Percentiles rank a stretch among this genome's conserved stretches.
phyloP scores from a whole-genome alignment of 2,888 invertebrate genomes.

The Andricus curvator region DNA sequence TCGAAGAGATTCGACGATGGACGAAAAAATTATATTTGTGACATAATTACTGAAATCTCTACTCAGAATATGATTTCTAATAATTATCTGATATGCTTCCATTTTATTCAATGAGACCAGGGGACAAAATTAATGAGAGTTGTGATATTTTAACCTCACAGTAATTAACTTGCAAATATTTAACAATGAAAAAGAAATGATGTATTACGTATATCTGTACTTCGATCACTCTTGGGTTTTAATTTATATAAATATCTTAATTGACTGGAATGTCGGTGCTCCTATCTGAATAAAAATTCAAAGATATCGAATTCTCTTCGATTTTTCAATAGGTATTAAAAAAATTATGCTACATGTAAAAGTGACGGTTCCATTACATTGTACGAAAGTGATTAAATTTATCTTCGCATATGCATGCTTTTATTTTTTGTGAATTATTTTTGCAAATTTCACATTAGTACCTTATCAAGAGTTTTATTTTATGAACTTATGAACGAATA shows the following conservation, averaged over 20 bases:
- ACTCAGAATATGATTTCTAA: conserved; percentile 16
- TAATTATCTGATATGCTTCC: conserved; percentile 33
- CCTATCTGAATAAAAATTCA: background rate
- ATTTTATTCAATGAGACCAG: background rate
- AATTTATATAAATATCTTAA: conserved; percentile 14
- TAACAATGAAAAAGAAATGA: background rate
- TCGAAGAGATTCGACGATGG: conserved; percentile 25
- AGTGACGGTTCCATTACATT: background rate
- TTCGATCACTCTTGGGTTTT: conserved; percentile 7
- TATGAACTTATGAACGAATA: background rate
- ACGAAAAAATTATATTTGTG: conserved; percentile 14
- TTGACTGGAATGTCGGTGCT: conserved; percentile 27
- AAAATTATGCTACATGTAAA: background rate
- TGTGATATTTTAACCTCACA: background rate
- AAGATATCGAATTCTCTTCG: background rate
- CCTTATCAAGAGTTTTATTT: background rate
- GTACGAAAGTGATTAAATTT: background rate
- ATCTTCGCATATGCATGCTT: background rate
- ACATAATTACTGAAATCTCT: background rate
- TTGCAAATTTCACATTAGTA: background rate
- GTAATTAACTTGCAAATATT: background rate
- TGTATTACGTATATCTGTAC: background rate
- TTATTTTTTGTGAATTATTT: background rate
- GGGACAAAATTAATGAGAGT: background rate
- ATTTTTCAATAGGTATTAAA: background rate